Evolutionary conservation across 2,888 invertebrate species (phyloP), one percentile per base, ranked within the genome.

Genomic region (Rhingia campestris): DNA sequence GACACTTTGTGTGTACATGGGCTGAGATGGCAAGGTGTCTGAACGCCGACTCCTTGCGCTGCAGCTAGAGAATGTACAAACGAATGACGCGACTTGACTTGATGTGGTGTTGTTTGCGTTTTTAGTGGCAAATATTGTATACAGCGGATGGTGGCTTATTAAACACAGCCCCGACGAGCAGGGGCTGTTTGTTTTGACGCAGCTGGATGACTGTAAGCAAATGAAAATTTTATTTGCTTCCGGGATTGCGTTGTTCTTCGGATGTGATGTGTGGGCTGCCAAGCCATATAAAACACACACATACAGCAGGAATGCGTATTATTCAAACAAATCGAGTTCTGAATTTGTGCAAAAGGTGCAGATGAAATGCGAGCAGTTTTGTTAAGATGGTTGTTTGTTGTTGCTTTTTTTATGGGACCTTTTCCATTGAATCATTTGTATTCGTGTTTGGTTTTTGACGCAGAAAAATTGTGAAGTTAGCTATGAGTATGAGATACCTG

Each of bases 141-240:
- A 49, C 32, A 9, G 37, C 58, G 30, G 14, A 33, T 33, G 9
- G 6, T 37, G 30, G 39, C 30, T 30, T 35, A 51, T 33, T 41
- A 32, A 33, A 32, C 22, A 5, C 37, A 45, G 22, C 45, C 14
- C n/a, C 43, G 32, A 3, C 37, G 9, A 9, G 2, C 30, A 14
- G 35, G 12, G 30, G 3, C 33, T 66, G 72, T 79, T 79, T 79
- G 45, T 22, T 66, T 61, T 66, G 54, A 73, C 59, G 66, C 73
- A 79, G 54, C 58, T 79, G 79, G 45, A 59, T 72, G 64, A 53
- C 59, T 59, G 59, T 66, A 37, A 45, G 49, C 41, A 41, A 49
- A 59, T 59, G 45, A 41, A 51, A 43, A 53, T 3, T 54, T 61
- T 37, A 12, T 33, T 63, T 61, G 54, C 70, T 79, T 72, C 72